Evolutionary conservation across 1,140 invertebrate genomes (phyloP).

Genomic region (Zophobas morio): DNA sequence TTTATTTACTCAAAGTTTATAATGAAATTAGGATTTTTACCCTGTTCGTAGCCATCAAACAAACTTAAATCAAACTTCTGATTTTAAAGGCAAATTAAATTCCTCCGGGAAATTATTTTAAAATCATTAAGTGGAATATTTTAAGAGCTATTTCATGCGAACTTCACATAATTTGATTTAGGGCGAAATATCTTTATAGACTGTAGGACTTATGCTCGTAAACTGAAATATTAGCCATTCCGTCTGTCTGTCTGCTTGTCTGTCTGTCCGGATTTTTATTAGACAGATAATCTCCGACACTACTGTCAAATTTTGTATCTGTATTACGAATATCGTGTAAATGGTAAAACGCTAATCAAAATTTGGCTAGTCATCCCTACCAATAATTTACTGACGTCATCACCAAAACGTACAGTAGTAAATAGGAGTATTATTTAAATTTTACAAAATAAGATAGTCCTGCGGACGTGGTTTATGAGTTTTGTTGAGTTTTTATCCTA

Average conservation of each 20-base stretch:
- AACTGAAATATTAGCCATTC: not conserved
- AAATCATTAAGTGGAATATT: slow-evolving; percentile 22
- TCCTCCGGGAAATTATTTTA: slow-evolving; percentile 28
- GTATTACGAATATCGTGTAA: no score
- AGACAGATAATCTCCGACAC: not conserved
- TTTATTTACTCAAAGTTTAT: slow-evolving; percentile 6
- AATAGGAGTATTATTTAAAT: no score
- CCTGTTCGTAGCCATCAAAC: not conserved
- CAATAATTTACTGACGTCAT: no score
- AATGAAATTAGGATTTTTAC: slow-evolving; percentile 35
- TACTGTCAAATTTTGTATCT: not conserved
- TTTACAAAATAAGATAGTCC: no score
- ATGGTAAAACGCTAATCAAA: no score
- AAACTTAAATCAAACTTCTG: slow-evolving; percentile 31
- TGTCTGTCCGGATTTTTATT: not conserved
- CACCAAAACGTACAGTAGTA: no score
- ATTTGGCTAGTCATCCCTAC: no score
- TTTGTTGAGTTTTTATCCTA: no score
- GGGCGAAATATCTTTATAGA: slow-evolving; percentile 3
- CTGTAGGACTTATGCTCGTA: not conserved
- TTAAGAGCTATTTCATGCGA: slow-evolving; percentile 10
- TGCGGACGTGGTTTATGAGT: no score
- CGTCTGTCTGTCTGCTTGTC: not conserved
- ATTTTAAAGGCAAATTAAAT: slow-evolving; percentile 34
- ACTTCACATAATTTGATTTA: slow-evolving; percentile 11